Conservation (phyloP, 2,113 vertebrate genomes). For the Prinia subflava region DNA sequence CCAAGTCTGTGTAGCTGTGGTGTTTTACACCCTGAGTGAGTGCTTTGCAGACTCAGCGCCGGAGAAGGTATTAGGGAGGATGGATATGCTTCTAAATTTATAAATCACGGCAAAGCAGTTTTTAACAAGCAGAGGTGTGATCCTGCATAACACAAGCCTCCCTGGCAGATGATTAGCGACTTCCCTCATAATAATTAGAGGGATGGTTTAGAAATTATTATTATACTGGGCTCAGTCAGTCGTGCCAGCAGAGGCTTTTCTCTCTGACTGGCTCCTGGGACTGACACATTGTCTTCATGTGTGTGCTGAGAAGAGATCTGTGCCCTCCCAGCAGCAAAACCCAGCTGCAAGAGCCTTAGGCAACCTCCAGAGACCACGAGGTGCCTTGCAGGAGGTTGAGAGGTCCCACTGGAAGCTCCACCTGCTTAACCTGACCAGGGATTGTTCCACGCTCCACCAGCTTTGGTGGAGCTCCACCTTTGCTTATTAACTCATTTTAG, state of each 20-base stretch:
- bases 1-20: neutral
- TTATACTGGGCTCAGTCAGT: neutral
- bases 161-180: conserved; percentile 24
- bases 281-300: neutral
- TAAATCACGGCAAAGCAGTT: conserved; percentile 23
- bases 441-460: neutral
- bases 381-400: neutral
- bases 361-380: neutral
- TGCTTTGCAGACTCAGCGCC: neutral
- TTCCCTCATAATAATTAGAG: conserved; percentile 47
- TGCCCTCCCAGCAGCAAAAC: neutral
- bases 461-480: neutral
- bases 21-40: neutral
- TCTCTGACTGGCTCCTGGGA: neutral
- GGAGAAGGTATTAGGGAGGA: neutral
- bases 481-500: neutral
- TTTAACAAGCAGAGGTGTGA: conserved; percentile 58
- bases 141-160: conserved; percentile 45
- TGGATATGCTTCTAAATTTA: conserved; percentile 27
- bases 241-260: conserved; percentile 25
- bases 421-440: neutral
- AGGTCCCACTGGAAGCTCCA: neutral
- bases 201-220: conserved; percentile 15
- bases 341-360: neutral
- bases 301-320: neutral